Evolutionary conservation across 2,888 invertebrate genomes (phyloP).

Genomic region (Mythimna loreyi): DNA sequence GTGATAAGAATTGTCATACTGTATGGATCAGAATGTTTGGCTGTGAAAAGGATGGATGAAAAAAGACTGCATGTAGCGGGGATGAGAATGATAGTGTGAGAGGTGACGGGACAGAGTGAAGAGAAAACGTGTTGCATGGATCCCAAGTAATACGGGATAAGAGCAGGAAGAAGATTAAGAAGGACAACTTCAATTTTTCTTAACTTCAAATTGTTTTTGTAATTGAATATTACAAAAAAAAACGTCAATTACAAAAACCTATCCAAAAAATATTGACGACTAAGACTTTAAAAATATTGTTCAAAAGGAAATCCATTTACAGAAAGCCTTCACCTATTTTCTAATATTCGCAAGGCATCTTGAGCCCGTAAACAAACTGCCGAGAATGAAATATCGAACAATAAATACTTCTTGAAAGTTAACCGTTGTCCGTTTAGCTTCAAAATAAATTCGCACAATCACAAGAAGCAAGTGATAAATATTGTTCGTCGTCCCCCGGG

Average conservation of each 20-base stretch:
- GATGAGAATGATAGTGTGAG: too few species aligned
- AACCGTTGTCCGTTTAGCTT: conserved; percentile 40
- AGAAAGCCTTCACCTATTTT: conserved; percentile 27
- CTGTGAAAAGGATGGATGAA: too few species aligned
- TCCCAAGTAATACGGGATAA: too few species aligned
- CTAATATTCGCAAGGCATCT: conserved; percentile 15
- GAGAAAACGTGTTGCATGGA: too few species aligned
- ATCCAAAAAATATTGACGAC: background rate
- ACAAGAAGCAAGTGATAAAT: conserved; percentile 63
- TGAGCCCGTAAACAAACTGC: conserved; percentile 20
- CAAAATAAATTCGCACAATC: conserved; percentile 54
- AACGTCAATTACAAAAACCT: background rate
- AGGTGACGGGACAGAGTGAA: too few species aligned
- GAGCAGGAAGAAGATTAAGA: too few species aligned
- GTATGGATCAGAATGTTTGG: too few species aligned
- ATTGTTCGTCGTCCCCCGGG: conserved; percentile 64
- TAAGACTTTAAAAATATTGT: background rate
- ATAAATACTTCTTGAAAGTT: conserved; percentile 26
- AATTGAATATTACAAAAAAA: too few species aligned
- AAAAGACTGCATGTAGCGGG: too few species aligned
- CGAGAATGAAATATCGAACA: conserved; percentile 31
- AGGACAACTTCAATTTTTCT: too few species aligned
- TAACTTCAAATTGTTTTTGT: background rate
- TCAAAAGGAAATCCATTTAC: background rate
- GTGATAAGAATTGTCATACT: too few species aligned